Conservation (phyloP, 2,797 vertebrate species). For the Sebastes diploproa region DNA sequence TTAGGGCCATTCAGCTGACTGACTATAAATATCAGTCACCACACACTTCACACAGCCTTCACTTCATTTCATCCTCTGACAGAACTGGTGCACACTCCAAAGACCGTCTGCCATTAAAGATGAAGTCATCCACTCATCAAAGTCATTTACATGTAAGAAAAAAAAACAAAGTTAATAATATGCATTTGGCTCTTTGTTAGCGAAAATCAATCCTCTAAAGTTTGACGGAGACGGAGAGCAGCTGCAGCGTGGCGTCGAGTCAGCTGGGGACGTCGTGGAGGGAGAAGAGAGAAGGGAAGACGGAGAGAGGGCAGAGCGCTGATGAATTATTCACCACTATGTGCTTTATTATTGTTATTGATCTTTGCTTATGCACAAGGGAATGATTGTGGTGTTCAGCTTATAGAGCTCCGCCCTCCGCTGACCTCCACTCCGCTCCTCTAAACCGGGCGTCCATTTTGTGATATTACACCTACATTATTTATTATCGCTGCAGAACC, state of each 20-base stretch:
- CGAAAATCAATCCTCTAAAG: constrained; percentile 10
- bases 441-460: constrained; percentile 76
- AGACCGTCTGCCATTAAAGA: constrained; percentile 7
- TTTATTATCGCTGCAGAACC: constrained; percentile 75
- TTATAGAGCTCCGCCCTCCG: constrained; percentile 68
- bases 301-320: constrained; percentile 34
- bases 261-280: constrained; percentile 62
- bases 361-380: constrained; percentile 70
- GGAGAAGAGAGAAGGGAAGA: constrained; percentile 46
- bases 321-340: constrained; percentile 80
- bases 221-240: constrained; percentile 8
- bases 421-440: constrained; percentile 62
- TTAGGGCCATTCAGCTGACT: not conserved
- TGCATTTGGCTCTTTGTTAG: constrained; percentile 29
- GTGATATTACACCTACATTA: constrained; percentile 84
- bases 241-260: constrained; percentile 19
- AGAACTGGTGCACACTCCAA: constrained; percentile 34
- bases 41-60: constrained; percentile 5
- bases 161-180: constrained; percentile 8
- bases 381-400: constrained; percentile 73
- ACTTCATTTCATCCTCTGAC: constrained; percentile 12
- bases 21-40: not conserved
- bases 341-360: constrained; percentile 79
- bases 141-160: constrained; percentile 1
- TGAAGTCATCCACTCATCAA: not conserved